phyloP scores from a whole-genome alignment of 1,140 invertebrate genomes.

The Zaprionus kolodkinae region DNA sequence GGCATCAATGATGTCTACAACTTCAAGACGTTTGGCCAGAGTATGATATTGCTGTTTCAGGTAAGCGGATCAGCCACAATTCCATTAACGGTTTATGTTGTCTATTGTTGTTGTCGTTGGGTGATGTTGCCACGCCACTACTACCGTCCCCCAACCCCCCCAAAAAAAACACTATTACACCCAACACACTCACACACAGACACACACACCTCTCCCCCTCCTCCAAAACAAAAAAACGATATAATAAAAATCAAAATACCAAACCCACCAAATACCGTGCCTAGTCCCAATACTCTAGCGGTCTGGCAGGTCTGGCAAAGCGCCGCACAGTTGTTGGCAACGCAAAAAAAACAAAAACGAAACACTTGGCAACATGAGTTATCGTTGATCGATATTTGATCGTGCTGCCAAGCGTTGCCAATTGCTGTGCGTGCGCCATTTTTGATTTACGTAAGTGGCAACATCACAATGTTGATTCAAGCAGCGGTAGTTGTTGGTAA shows the following conservation, averaged over 20 bases:
- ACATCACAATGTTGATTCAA: slow-evolving; percentile 84
- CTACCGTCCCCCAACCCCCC: background rate
- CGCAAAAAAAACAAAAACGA: background rate
- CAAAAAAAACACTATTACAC: slow-evolving; percentile 15
- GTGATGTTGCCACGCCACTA: slow-evolving; percentile 79
- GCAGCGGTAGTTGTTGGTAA: slow-evolving; percentile 84
- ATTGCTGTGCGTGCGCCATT: slow-evolving; percentile 24
- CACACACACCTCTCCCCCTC: background rate
- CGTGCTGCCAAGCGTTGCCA: slow-evolving; percentile 25
- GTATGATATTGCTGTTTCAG: slow-evolving; percentile 99
- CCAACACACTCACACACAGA: slow-evolving; percentile 1
- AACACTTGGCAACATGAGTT: background rate
- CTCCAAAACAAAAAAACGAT: background rate
- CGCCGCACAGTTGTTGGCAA: slow-evolving; percentile 32
- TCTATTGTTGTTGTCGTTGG: slow-evolving; percentile 84
- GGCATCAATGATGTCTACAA: slow-evolving; percentile 99
- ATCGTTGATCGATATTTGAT: slow-evolving; percentile 34
- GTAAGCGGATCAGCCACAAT: slow-evolving; percentile 85
- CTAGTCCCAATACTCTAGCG: slow-evolving; percentile 1
- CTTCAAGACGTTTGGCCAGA: slow-evolving; percentile 99
- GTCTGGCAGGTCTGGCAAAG: slow-evolving; percentile 39
- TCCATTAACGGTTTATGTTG: slow-evolving; percentile 84
- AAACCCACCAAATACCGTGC: slow-evolving; percentile 18
- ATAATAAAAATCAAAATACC: background rate
- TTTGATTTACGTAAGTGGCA: slow-evolving; percentile 62